Percentiles rank a stretch among this genome's conserved stretches.
phyloP scores from a whole-genome alignment of 2,888 invertebrate genomes.

The Drosophila niveifrons region DNA sequence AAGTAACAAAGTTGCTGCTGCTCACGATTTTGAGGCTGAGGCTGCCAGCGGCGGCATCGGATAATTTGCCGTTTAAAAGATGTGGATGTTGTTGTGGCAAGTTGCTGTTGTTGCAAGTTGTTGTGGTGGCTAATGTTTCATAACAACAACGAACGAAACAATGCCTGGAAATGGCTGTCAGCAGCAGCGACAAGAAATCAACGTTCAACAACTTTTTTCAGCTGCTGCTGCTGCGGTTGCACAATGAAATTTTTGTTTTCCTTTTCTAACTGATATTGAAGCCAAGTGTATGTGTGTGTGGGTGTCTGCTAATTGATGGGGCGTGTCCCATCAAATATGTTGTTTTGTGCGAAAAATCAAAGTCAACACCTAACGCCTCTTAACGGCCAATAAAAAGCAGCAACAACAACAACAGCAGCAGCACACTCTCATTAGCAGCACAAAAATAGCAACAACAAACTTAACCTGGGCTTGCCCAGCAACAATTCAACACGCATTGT shows the following conservation, averaged over 20 bases:
- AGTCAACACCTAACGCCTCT: constrained; percentile 63
- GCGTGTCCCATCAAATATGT: constrained; percentile 53
- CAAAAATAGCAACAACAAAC: constrained; percentile 15
- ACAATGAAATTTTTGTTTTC: constrained; percentile 13
- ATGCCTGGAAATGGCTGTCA: constrained; percentile 79
- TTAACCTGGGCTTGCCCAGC: constrained; percentile 34
- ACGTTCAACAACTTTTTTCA: constrained; percentile 47
- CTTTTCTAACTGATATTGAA: not conserved
- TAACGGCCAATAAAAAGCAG: constrained; percentile 54
- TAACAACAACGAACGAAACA: constrained; percentile 76
- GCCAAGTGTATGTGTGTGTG: constrained; percentile 11
- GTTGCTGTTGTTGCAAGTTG: constrained; percentile 25
- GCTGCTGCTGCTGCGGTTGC: constrained; percentile 44
- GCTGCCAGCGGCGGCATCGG: constrained; percentile 44
- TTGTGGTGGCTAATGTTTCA: constrained; percentile 73
- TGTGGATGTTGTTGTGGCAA: constrained; percentile 35
- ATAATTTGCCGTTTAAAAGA: constrained; percentile 60
- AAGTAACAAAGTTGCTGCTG: constrained; percentile 21
- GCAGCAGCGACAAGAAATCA: constrained; percentile 52
- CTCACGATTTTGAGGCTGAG: constrained; percentile 56
- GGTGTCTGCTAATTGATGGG: constrained; percentile 65
- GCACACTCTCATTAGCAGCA: constrained; percentile 51
- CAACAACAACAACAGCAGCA: constrained; percentile 16
- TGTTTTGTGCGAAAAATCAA: constrained; percentile 65
- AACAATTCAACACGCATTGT: constrained; percentile 31